phyloP scores from a whole-genome alignment of 2,888 invertebrate species.

The Pollenia labialis region DNA sequence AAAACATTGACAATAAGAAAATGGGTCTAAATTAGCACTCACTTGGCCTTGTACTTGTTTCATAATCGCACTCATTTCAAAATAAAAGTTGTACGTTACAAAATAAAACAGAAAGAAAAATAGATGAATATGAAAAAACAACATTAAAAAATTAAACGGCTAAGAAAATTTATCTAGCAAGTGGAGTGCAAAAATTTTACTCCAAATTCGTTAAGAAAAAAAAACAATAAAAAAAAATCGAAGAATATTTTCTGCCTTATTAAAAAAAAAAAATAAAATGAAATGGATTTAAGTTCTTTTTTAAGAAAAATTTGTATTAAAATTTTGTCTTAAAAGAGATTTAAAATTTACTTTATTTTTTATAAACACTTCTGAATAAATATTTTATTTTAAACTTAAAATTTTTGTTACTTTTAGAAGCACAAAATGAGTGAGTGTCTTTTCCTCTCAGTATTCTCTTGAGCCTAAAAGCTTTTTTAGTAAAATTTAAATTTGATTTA shows the following conservation, averaged over 20 bases:
- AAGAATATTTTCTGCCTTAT: no score
- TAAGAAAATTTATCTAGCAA: conserved; percentile 35
- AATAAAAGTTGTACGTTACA: conserved; percentile 24
- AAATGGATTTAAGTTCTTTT: no score
- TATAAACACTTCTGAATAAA: no score
- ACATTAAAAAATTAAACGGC: conserved; percentile 16
- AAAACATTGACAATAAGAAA: conserved; percentile 5
- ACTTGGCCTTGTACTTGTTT: conserved; percentile 73
- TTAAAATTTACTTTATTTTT: no score
- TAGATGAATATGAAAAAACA: background rate
- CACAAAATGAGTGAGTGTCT: conserved; percentile 20
- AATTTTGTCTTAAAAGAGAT: no score
- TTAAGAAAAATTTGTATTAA: no score
- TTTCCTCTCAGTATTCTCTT: conserved; percentile 33
- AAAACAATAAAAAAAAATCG: background rate
- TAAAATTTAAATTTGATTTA: background rate
- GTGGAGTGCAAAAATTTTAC: conserved; percentile 14
- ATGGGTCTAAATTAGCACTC: conserved; percentile 72
- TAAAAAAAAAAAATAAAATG: no score
- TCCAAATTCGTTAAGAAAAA: background rate
- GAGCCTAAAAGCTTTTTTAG: conserved; percentile 46
- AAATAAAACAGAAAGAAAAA: conserved; percentile 20
- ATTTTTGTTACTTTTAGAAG: conserved; percentile 13
- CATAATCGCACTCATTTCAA: conserved; percentile 61
- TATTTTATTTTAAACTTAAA: background rate